Evolutionary conservation across 1,140 invertebrate species (phyloP).

Genomic region (Neuroterus valhalla): DNA sequence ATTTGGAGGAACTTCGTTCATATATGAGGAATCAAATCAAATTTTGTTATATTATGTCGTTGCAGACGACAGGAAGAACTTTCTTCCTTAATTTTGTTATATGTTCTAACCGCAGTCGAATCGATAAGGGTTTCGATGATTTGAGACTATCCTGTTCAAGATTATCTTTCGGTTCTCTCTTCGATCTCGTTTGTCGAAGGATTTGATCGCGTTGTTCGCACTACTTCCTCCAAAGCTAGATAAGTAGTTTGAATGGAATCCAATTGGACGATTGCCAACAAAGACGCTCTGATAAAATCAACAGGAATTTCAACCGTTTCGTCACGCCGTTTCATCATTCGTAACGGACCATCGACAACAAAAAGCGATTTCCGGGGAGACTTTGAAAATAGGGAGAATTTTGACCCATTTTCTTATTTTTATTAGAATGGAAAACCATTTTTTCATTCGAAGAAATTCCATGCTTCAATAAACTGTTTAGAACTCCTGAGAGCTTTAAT

Average conservation of each 20-base stretch:
- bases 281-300: slow-evolving; percentile 9
- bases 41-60: neutral
- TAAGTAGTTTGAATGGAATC: slow-evolving; percentile 20
- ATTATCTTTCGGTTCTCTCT: neutral
- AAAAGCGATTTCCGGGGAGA: too few relatives aligned
- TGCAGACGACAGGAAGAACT: neutral
- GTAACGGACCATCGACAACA: neutral
- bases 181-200: slow-evolving; percentile 14
- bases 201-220: slow-evolving; percentile 2
- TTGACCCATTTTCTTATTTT: too few relatives aligned
- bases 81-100: slow-evolving; percentile 1
- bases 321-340: slow-evolving; percentile 11
- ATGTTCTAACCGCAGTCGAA: neutral
- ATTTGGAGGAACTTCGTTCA: neutral
- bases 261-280: slow-evolving; percentile 3
- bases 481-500: too few relatives aligned
- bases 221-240: slow-evolving; percentile 29
- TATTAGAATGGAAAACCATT: too few relatives aligned
- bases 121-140: neutral
- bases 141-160: neutral
- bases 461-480: too few relatives aligned
- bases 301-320: slow-evolving; percentile 21
- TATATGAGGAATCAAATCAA: neutral
- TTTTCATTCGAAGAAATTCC: too few relatives aligned
- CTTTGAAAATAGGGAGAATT: too few relatives aligned